Evolutionary conservation across 2,888 invertebrate genomes (phyloP).

Genomic region (Rhogogaster chlorosoma): DNA sequence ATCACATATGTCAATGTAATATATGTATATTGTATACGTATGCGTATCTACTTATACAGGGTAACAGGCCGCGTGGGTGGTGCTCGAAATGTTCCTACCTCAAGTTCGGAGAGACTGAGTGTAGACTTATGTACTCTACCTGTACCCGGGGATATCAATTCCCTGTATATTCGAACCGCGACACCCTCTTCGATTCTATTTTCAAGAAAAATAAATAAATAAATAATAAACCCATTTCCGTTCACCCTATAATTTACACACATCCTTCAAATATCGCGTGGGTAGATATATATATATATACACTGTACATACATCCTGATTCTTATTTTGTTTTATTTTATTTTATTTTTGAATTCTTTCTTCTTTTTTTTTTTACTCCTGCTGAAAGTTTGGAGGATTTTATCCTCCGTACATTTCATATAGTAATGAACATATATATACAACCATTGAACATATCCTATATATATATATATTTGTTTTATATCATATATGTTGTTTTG

Average conservation of each 20-base stretch:
- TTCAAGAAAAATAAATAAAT: not conserved
- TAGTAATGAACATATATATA: not conserved
- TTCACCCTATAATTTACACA: not conserved
- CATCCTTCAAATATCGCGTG: not conserved
- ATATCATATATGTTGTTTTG: not conserved
- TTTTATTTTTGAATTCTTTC: not conserved
- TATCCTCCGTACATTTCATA: not conserved
- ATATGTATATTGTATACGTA: not conserved
- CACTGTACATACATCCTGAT: not conserved
- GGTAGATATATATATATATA: not conserved
- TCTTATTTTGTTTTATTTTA: not conserved
- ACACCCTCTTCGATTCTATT: slow-evolving; percentile 14
- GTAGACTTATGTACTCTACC: not conserved
- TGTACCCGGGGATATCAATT: slow-evolving; percentile 17
- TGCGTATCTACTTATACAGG: not conserved
- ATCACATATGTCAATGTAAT: not conserved
- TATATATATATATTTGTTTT: not conserved
- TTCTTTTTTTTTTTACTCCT: not conserved
- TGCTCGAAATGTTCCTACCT: not conserved
- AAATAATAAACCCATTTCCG: not conserved
- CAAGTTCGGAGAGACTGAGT: not conserved
- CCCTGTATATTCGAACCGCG: slow-evolving; percentile 9
- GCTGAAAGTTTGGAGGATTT: not conserved
- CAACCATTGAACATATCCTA: not conserved
- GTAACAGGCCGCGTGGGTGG: not conserved